Evolutionary conservation across 1,140 invertebrate genomes (phyloP), one percentile per base, ranked within the genome.

Genomic region (Halictus rubicundus): DNA sequence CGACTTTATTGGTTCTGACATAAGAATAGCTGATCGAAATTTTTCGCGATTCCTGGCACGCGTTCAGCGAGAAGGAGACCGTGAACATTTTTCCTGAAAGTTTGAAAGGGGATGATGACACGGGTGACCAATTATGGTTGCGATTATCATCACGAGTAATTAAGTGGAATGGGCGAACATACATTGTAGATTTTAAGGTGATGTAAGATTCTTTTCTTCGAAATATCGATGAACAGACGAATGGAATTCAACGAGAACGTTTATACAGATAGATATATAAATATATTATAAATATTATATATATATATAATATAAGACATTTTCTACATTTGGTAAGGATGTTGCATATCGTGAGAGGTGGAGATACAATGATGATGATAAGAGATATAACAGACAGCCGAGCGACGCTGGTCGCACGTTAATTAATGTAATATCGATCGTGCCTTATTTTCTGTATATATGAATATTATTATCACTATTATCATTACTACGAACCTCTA

Each of bases 401-500:
- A 60, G 78, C 82, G 69, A 87, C 79, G 63, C 27, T 71, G 68
- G 82, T 80, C 85, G 86, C 82, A 74, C 87, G 84, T 86, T 88
- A 87, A 90, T 89, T 88, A 90, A 90, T 90, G 87, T 90, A 91
- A 92, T 91, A 92, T 92, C 91, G 89, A 91, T 91, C 83, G 91
- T 92, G 91, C 91, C 91, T 92, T 92, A 92, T 91, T 92, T 90
- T 89, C 86, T 92, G 90, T 92, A 91, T 88, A 92, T 90, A 88
- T 86, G 84, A 84, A 85, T 88, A 90, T 85, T 81, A 91, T 87
- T 88, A 90, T 85, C 84, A 91, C 87, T 84, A 91, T 89, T 88
- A 88, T 90, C 85, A 91, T 91, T 87, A 91, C 82, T 87, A 89
- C 88, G 76, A 90, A 90, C 83, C 81, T 89, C 85, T 90, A 91